Evolutionary conservation across 2,888 invertebrate genomes (phyloP).

Genomic region (Melanophora roralis): DNA sequence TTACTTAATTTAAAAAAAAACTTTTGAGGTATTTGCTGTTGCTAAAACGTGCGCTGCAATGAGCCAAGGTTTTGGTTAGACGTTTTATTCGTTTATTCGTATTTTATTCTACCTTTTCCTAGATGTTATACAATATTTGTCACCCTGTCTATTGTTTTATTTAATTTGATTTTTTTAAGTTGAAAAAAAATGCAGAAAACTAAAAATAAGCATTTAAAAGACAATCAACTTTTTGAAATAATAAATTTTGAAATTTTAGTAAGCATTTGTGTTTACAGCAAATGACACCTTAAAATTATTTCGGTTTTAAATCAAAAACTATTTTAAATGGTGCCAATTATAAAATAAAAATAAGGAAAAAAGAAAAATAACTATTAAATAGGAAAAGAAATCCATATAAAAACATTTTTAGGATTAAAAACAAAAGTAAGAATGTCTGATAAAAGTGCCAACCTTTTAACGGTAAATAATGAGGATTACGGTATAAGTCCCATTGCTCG

Average conservation of each 20-base stretch:
- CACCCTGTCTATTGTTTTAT: conserved; percentile 10
- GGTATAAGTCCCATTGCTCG: conserved; percentile 46
- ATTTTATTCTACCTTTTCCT: neutral
- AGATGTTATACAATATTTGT: conserved; percentile 39
- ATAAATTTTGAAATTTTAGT: conserved; percentile 41
- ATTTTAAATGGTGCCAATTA: too few species aligned
- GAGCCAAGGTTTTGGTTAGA: conserved; percentile 38
- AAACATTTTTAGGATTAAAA: neutral
- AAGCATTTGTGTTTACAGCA: conserved; percentile 35
- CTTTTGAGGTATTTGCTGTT: neutral
- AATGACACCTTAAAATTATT: conserved; percentile 40
- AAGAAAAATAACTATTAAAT: neutral
- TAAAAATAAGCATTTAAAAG: conserved; percentile 4
- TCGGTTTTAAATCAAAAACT: neutral
- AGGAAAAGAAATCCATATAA: neutral
- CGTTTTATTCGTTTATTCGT: neutral
- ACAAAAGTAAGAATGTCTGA: conserved; percentile 7
- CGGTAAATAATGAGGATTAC: conserved; percentile 62
- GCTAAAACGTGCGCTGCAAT: conserved; percentile 4
- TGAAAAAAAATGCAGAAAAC: neutral
- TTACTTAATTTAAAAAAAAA: conserved; percentile 17
- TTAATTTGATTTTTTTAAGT: conserved; percentile 41
- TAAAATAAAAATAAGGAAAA: conserved; percentile 9
- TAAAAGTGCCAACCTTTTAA: conserved; percentile 48
- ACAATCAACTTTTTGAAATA: conserved; percentile 8